Conservation (phyloP, 1,140 invertebrate genomes). For the Probaryconus sp. region DNA sequence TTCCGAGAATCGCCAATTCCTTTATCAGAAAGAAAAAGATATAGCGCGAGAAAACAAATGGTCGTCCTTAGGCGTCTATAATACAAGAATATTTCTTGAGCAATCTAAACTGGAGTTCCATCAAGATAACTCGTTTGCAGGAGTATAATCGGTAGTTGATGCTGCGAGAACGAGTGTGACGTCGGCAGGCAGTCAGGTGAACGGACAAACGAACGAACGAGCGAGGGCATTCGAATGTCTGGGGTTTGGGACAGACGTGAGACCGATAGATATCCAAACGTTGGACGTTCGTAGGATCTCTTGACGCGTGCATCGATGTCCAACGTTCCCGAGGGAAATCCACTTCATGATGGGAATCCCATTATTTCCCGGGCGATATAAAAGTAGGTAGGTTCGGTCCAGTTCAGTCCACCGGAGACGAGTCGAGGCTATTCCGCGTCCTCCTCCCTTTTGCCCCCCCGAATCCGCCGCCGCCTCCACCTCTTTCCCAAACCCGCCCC, state of each 20-base stretch:
- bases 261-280: slow-evolving; percentile 69
- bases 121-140: slow-evolving; percentile 46
- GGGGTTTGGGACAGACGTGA: slow-evolving; percentile 63
- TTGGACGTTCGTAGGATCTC: slow-evolving; percentile 72
- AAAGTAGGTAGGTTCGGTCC: slow-evolving; percentile 75
- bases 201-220: slow-evolving; percentile 50
- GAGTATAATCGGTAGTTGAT: slow-evolving; percentile 59
- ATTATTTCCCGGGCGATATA: slow-evolving; percentile 78
- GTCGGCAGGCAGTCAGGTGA: slow-evolving; percentile 44
- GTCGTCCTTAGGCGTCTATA: too few species aligned
- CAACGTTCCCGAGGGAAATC: slow-evolving; percentile 77
- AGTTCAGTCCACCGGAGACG: slow-evolving; percentile 63
- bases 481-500: too few species aligned
- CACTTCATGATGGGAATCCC: slow-evolving; percentile 79
- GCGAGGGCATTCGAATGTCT: slow-evolving; percentile 43
- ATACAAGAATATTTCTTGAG: slow-evolving; percentile 10
- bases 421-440: slow-evolving; percentile 60
- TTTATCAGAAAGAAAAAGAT: too few species aligned
- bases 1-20: too few species aligned
- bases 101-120: slow-evolving; percentile 7
- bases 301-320: slow-evolving; percentile 78
- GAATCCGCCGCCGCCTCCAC: slow-evolving; percentile 39
- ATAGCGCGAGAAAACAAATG: too few species aligned
- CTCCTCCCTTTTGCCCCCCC: too few species aligned
- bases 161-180: slow-evolving; percentile 56